Evolutionary conservation across 2,797 vertebrate species (phyloP).

Genomic region (Acrossocheilus wenchowensis): DNA sequence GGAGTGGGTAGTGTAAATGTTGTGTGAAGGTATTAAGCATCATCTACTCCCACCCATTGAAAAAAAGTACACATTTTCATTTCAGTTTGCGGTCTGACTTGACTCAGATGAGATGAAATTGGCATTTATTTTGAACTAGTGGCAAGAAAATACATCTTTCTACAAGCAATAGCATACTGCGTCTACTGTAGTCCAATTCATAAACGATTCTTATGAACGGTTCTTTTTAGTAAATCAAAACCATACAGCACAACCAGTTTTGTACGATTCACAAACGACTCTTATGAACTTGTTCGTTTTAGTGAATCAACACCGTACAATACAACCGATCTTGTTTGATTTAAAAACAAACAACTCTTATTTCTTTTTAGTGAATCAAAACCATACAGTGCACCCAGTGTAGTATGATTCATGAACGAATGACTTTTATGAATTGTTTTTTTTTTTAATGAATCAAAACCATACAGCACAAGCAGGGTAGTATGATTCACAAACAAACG

Average conservation of each 20-base stretch:
- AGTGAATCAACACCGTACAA: no score
- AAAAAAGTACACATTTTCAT: background rate
- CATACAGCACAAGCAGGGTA: background rate
- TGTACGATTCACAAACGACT: background rate
- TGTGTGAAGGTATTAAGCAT: background rate
- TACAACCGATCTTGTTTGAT: no score
- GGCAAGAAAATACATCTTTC: background rate
- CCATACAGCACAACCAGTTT: background rate
- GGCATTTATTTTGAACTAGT: background rate
- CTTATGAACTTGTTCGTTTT: no score
- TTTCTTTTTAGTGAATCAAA: no score
- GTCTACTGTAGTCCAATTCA: background rate
- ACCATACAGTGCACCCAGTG: background rate
- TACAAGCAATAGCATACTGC: background rate
- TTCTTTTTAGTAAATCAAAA: background rate
- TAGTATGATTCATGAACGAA: background rate
- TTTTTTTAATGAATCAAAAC: background rate
- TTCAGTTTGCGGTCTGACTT: background rate
- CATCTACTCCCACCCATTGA: background rate
- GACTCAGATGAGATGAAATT: background rate
- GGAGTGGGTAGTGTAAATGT: background rate
- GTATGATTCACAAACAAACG: background rate
- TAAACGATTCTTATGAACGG: background rate
- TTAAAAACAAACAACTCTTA: no score
- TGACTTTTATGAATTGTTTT: background rate